These are phyloP conservation scores for Ostrea denselamellosa DNA, from an alignment of 1,140 invertebrate genomes.

Conservation along the genomic window DNA sequence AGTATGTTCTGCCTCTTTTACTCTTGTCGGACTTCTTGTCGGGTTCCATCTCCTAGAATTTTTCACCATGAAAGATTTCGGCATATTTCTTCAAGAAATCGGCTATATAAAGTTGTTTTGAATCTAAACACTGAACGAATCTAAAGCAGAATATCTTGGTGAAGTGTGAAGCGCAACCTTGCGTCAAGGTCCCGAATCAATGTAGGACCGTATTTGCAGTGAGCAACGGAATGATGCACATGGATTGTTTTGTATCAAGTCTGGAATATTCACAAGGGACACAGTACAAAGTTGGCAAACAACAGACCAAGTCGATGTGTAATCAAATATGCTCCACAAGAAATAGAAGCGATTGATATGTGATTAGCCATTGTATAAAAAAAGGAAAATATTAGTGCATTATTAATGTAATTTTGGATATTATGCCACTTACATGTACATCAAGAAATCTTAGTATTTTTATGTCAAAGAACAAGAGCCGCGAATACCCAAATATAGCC, in stretches of 20 bases:
- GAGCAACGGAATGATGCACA: slow-evolving; percentile 11
- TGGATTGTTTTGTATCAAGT: slow-evolving; percentile 1
- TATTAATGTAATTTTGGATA: neutral
- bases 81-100: neutral
- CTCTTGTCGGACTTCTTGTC: neutral
- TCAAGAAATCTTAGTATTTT: too few relatives aligned
- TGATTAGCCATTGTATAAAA: neutral
- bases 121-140: neutral
- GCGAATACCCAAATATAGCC: too few relatives aligned
- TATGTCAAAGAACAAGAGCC: too few relatives aligned
- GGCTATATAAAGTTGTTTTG: neutral
- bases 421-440: neutral
- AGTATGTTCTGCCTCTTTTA: neutral
- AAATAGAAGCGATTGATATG: neutral
- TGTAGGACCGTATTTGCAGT: neutral
- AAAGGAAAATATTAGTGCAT: neutral
- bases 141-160: neutral
- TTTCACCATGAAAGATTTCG: slow-evolving; percentile 36
- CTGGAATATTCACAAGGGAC: slow-evolving; percentile 3
- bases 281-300: neutral
- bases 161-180: neutral
- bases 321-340: slow-evolving; percentile 13
- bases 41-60: slow-evolving; percentile 18
- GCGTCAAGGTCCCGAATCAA: neutral
- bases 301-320: slow-evolving; percentile 9